phyloP scores from a whole-genome alignment of 2,888 invertebrate genomes.

The Terebella lapidaria region DNA sequence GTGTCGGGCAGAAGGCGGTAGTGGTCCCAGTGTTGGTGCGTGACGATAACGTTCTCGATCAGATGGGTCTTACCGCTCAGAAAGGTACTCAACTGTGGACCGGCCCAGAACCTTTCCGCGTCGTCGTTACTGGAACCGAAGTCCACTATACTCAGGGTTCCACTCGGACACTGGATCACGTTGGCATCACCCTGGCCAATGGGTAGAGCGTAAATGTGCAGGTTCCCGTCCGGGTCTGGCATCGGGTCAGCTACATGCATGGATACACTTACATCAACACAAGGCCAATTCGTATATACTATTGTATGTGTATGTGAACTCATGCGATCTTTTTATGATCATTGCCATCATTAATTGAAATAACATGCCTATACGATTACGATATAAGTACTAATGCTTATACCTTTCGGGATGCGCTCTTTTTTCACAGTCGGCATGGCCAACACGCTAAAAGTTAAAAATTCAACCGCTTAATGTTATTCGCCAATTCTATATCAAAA shows the following conservation, averaged over 20 bases:
- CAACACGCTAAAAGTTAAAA: no score
- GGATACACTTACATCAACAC: no score
- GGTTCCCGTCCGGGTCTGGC: constrained; percentile 16
- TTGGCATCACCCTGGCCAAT: constrained; percentile 25
- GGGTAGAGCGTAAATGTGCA: constrained; percentile 22
- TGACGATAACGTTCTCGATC: constrained; percentile 17
- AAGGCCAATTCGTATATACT: no score
- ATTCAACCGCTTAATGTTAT: no score
- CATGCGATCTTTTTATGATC: no score
- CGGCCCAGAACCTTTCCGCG: constrained; percentile 13
- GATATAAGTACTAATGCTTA: no score
- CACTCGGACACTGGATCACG: constrained; percentile 23
- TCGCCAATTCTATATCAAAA: no score
- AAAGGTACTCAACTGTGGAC: constrained; percentile 13
- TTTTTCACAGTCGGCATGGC: no score
- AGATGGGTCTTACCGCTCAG: constrained; percentile 5
- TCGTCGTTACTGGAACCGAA: constrained; percentile 16
- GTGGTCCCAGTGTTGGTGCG: constrained; percentile 25
- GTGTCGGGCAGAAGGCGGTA: constrained; percentile 15
- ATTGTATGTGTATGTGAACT: no score
- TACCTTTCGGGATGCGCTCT: no score
- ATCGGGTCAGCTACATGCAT: constrained; percentile 7
- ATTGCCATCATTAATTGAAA: no score
- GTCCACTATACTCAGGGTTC: constrained; percentile 17
- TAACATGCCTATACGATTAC: no score